phyloP scores from a whole-genome alignment of 2,797 vertebrate genomes.

The Sebastes baramenuke region DNA sequence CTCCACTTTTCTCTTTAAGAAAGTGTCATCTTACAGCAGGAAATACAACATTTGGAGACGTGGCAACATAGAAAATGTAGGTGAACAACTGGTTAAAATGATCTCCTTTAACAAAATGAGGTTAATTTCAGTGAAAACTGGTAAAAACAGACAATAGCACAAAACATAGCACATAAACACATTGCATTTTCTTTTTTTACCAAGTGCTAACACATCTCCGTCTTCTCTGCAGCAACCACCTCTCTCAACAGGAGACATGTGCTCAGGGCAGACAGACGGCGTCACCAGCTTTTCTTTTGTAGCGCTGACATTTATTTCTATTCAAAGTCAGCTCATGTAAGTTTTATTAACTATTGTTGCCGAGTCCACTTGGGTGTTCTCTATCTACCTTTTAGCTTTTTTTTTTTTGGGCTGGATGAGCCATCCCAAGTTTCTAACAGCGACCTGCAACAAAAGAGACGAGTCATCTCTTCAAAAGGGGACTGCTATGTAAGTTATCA shows the following conservation, averaged over 20 bases:
- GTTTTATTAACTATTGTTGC: slow-evolving; percentile 40
- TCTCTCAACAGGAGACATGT: not conserved
- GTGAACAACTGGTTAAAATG: not conserved
- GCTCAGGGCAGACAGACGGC: not conserved
- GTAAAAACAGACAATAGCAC: not conserved
- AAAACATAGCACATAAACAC: not conserved
- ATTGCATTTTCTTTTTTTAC: too few relatives aligned
- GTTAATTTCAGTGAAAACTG: not conserved
- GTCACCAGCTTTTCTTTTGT: slow-evolving; percentile 16
- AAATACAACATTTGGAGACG: too few relatives aligned
- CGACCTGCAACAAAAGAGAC: slow-evolving; percentile 17
- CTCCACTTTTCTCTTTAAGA: too few relatives aligned
- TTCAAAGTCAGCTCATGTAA: slow-evolving; percentile 46
- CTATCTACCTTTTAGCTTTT: slow-evolving; percentile 3
- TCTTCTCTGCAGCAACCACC: not conserved
- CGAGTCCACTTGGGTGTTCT: slow-evolving; percentile 10
- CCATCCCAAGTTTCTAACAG: not conserved
- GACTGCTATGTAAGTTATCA: not conserved
- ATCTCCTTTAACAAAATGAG: not conserved
- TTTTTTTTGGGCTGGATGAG: not conserved
- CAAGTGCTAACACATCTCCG: not conserved
- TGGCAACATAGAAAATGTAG: too few relatives aligned
- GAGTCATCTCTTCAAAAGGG: slow-evolving; percentile 8
- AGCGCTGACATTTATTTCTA: slow-evolving; percentile 44
- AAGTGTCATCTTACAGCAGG: too few relatives aligned